Conservation (phyloP, 2,113 vertebrate genomes). For the Saimiri boliviensis region DNA sequence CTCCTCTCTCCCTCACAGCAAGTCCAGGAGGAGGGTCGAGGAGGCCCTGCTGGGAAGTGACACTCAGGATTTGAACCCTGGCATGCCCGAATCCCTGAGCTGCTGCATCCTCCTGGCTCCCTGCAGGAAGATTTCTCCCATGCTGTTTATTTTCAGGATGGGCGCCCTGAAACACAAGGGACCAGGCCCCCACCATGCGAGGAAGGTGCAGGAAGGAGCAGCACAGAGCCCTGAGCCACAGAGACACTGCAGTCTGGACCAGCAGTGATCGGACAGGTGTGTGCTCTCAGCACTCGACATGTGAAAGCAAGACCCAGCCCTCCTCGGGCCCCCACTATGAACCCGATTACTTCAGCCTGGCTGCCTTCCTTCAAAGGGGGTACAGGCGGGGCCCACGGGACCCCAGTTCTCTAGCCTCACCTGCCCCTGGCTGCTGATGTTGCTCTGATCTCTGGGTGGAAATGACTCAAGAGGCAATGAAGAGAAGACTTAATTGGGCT, state of each 20-base stretch:
- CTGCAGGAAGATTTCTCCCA: not conserved
- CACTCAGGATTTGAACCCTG: not conserved
- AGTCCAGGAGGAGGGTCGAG: too few relatives aligned
- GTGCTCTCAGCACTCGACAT: fast-evolving
- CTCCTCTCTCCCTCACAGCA: not conserved
- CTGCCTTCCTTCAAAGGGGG: not conserved
- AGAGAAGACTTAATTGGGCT: not conserved
- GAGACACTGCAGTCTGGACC: not conserved
- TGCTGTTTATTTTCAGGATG: not conserved
- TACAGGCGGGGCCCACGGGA: not conserved
- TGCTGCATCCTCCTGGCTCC: not conserved
- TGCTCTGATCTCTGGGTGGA: not conserved
- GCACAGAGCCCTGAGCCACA: not conserved
- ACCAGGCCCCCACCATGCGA: not conserved
- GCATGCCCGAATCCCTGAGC: not conserved
- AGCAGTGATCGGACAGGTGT: not conserved
- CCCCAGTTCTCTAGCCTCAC: not conserved
- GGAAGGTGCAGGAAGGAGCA: not conserved
- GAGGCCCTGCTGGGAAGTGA: not conserved
- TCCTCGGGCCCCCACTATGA: not conserved
- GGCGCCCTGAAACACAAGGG: too few relatives aligned
- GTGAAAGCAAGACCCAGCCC: not conserved
- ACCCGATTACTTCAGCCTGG: not conserved
- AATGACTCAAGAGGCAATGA: not conserved
- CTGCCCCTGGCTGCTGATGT: not conserved